Conservation (phyloP, 2,113 vertebrate genomes). For the Brachyhypopomus occidentalis region DNA sequence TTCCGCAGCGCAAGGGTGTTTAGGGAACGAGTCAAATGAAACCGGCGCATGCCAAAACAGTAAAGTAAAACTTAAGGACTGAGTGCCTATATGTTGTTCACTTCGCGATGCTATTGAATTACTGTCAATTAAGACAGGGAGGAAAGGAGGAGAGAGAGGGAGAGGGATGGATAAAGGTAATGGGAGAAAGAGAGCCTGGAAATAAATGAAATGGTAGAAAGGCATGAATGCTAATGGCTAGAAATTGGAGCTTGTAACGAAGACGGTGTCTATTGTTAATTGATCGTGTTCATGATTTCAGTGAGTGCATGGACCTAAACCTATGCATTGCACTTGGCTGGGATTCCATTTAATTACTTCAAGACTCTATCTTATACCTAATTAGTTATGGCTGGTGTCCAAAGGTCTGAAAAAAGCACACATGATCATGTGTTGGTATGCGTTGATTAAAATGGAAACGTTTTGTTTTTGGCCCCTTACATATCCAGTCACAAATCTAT, state of each 20-base stretch:
- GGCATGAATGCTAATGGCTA: constrained; percentile 24
- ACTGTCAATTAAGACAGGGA: constrained; percentile 28
- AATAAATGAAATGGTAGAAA: constrained; percentile 8
- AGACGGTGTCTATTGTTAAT: constrained; percentile 37
- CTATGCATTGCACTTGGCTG: neutral
- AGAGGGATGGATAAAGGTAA: constrained; percentile 19
- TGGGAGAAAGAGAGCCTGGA: constrained; percentile 5
- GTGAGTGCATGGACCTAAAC: neutral
- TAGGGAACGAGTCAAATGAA: neutral
- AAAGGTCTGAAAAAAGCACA: too few species aligned
- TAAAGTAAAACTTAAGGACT: constrained; percentile 46
- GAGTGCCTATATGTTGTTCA: constrained; percentile 34
- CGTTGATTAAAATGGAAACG: too few species aligned
- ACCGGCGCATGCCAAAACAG: constrained; percentile 16
- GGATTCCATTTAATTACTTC: neutral
- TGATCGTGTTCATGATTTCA: constrained; percentile 23
- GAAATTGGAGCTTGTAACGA: constrained; percentile 44
- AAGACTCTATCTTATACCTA: neutral
- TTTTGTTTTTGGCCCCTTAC: too few species aligned
- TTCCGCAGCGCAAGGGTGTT: neutral
- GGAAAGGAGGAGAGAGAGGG: neutral
- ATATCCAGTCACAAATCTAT: too few species aligned
- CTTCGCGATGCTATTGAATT: constrained; percentile 36
- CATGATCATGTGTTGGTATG: too few species aligned
- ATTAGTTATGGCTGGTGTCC: too few species aligned